Evolutionary conservation across 2,113 vertebrate species (phyloP).

Genomic region (Glaucidium brasilianum): DNA sequence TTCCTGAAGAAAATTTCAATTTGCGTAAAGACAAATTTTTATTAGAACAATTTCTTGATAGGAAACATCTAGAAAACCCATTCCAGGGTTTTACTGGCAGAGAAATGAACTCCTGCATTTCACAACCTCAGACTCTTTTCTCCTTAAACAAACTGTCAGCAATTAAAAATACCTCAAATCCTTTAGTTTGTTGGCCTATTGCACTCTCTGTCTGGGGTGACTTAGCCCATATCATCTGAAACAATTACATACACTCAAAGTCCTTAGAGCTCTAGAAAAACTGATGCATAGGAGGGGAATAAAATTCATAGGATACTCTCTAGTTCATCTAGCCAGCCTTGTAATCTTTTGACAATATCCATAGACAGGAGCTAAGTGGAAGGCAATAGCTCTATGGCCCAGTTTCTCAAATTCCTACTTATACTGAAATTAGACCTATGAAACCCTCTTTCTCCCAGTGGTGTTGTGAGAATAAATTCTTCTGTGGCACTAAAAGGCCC

Average conservation of each 20-base stretch:
- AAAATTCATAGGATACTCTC: neutral
- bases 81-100: neutral
- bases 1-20: slow-evolving; percentile 53
- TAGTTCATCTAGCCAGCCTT: neutral
- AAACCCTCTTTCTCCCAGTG: slow-evolving; percentile 17
- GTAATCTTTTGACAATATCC: neutral
- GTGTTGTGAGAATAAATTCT: slow-evolving; percentile 20
- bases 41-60: slow-evolving; percentile 45
- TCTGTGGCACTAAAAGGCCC: slow-evolving; percentile 5
- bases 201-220: neutral
- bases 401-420: neutral
- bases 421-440: slow-evolving; percentile 9
- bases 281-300: neutral
- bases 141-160: neutral
- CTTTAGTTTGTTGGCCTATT: neutral
- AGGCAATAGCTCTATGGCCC: neutral
- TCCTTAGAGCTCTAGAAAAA: neutral
- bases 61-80: slow-evolving; percentile 22
- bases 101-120: neutral
- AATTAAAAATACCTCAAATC: neutral
- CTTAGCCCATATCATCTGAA: neutral
- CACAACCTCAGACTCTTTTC: neutral
- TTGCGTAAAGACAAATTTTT: slow-evolving; percentile 32
- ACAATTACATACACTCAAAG: neutral
- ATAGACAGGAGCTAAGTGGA: neutral